Percentiles rank a stretch among this genome's conserved stretches.
These are phyloP conservation scores for Porites cylindrica DNA, from an alignment of 92 coral and sea anemone genomes.

Conservation along the genomic window DNA sequence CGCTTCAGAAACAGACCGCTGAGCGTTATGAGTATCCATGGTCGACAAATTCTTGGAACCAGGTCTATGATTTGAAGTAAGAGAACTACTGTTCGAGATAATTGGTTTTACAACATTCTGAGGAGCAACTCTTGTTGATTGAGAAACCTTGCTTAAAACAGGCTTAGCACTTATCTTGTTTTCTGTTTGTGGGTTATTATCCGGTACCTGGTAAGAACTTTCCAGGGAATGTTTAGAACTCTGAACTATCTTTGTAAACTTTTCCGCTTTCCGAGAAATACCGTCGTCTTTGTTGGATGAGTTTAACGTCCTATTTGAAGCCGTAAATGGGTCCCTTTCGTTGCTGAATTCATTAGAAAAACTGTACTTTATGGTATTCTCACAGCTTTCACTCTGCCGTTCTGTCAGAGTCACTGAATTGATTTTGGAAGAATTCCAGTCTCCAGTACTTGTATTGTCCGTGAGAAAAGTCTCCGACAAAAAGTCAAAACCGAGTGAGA, in stretches of 20 bases:
- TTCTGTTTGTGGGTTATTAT: background rate
- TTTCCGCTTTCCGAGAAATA: background rate
- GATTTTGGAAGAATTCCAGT: background rate
- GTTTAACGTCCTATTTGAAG: background rate
- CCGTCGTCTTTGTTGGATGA: background rate
- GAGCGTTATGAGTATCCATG: background rate
- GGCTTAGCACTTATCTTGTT: background rate
- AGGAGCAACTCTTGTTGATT: background rate
- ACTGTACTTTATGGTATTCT: background rate
- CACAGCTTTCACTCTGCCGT: background rate
- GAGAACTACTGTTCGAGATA: background rate
- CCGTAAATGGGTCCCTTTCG: background rate
- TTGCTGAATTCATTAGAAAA: background rate
- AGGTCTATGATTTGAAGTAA: background rate
- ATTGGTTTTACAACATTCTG: conserved; percentile 11
- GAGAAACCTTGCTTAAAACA: background rate
- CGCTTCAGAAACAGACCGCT: background rate
- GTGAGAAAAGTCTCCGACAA: conserved; percentile 28
- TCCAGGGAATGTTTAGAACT: background rate
- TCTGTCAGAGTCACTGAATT: background rate
- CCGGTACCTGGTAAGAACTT: background rate
- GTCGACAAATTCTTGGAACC: background rate
- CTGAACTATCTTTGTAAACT: conserved; percentile 27
- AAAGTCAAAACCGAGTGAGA: conserved; percentile 73
- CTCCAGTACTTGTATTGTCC: conserved; percentile 2